Evolutionary conservation across 64 coral and sea anemone genomes (phyloP).

Genomic region (Cladopsammia gracilis): DNA sequence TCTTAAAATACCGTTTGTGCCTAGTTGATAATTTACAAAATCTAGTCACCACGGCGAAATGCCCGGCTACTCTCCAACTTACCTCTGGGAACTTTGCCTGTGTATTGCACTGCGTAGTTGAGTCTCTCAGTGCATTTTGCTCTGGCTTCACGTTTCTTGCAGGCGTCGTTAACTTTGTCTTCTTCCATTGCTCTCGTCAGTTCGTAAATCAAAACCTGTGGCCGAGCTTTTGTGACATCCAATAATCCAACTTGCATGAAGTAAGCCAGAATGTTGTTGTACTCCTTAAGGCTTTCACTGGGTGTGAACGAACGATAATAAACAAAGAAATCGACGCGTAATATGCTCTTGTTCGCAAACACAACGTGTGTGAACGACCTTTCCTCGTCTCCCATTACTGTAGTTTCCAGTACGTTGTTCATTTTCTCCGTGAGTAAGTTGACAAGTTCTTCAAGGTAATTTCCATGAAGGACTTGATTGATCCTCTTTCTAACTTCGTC

Average conservation of each 20-base stretch:
- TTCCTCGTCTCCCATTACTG: constrained; percentile 28
- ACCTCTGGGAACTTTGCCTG: background rate
- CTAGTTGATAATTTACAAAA: too few relatives aligned
- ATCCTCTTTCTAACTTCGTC: background rate
- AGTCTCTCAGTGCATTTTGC: background rate
- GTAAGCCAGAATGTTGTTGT: constrained; percentile 16
- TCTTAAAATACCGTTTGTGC: too few relatives aligned
- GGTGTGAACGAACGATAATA: constrained; percentile 30
- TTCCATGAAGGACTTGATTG: background rate
- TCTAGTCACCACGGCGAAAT: too few relatives aligned
- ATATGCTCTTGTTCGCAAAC: constrained; percentile 53
- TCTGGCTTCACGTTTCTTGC: background rate
- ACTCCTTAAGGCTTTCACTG: background rate
- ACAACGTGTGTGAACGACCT: constrained; percentile 20
- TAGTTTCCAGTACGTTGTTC: constrained; percentile 24
- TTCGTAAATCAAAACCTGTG: constrained; percentile 57
- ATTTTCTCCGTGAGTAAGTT: background rate
- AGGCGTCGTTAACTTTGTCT: constrained; percentile 6
- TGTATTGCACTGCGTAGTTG: background rate
- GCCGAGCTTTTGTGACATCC: constrained; percentile 2
- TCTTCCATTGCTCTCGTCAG: constrained; percentile 34
- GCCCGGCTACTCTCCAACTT: background rate
- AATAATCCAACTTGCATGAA: constrained; percentile 50
- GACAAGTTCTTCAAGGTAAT: constrained; percentile 38
- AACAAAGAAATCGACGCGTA: constrained; percentile 36